Conservation (phyloP, 92 coral and sea anemone genomes). For the Isaurus tuberculatus region DNA sequence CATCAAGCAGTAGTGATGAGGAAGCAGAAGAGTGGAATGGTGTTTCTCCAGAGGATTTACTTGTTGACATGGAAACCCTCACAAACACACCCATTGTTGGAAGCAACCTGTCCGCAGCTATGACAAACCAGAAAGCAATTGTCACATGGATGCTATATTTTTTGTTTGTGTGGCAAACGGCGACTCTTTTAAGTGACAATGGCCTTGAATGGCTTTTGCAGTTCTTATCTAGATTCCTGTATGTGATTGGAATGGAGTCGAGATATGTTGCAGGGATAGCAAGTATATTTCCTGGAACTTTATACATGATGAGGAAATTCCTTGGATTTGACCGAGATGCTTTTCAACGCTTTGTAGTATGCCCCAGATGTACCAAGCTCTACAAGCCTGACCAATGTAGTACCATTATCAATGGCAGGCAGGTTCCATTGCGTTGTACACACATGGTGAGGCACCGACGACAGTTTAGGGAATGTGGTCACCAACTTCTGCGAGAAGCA, state of each 20-base stretch:
- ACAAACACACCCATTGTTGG: too few relatives aligned
- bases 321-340: constrained; percentile 61
- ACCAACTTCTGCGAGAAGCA: constrained; percentile 44
- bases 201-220: constrained; percentile 49
- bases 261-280: constrained; percentile 41
- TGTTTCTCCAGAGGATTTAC: too few relatives aligned
- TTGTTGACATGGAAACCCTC: too few relatives aligned
- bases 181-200: constrained; percentile 50
- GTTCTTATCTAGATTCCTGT: constrained; percentile 26
- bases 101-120: too few relatives aligned
- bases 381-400: constrained; percentile 49
- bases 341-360: constrained; percentile 60
- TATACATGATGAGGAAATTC: constrained; percentile 51
- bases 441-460: not conserved
- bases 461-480: constrained; percentile 20
- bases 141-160: constrained; percentile 54
- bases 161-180: constrained; percentile 53
- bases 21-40: too few relatives aligned
- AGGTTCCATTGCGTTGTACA: not conserved
- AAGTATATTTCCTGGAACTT: constrained; percentile 54
- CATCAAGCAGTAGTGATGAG: too few relatives aligned
- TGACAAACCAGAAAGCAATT: constrained; percentile 1
- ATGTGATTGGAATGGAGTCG: constrained; percentile 19
- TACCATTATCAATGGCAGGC: constrained; percentile 5
- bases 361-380: constrained; percentile 60